Evolutionary conservation across 2,797 vertebrate genomes (phyloP).

Genomic region (Microctenopoma stevenorrisi): DNA sequence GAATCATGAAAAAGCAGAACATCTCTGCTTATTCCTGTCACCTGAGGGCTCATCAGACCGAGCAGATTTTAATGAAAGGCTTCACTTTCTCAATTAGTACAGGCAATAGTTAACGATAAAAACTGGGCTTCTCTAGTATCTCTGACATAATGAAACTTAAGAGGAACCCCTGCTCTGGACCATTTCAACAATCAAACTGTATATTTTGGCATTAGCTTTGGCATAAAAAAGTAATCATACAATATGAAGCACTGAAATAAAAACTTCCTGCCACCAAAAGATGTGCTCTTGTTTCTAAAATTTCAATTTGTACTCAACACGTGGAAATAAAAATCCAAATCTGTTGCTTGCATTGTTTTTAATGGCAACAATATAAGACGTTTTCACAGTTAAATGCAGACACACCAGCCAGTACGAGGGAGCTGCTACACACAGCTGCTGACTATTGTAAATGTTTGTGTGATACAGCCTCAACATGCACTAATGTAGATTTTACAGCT

Average conservation of each 20-base stretch:
- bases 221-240: conserved; percentile 30
- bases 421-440: conserved; percentile 30
- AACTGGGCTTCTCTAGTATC: conserved; percentile 3
- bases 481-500: conserved; percentile 5
- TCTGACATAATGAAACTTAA: not conserved
- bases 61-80: conserved; percentile 5
- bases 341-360: conserved; percentile 14
- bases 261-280: conserved; percentile 63
- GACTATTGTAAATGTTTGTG: not conserved
- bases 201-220: conserved; percentile 44
- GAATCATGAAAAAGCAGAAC: not conserved
- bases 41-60: not conserved
- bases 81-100: conserved; percentile 5
- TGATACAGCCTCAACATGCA: conserved; percentile 26
- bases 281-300: conserved; percentile 31
- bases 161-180: conserved; percentile 32
- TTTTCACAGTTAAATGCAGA: conserved; percentile 54
- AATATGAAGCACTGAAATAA: conserved; percentile 69
- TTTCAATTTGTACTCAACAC: conserved; percentile 3
- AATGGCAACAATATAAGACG: conserved; percentile 57
- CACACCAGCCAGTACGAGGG: conserved; percentile 21
- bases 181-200: conserved; percentile 14
- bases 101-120: not conserved
- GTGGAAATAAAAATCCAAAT: conserved; percentile 11
- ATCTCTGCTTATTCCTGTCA: not conserved